A percentile compares a stretch with the other conserved stretches of the same genome.
Conservation (phyloP, 1,140 invertebrate genomes). For the Thrips palmi region DNA sequence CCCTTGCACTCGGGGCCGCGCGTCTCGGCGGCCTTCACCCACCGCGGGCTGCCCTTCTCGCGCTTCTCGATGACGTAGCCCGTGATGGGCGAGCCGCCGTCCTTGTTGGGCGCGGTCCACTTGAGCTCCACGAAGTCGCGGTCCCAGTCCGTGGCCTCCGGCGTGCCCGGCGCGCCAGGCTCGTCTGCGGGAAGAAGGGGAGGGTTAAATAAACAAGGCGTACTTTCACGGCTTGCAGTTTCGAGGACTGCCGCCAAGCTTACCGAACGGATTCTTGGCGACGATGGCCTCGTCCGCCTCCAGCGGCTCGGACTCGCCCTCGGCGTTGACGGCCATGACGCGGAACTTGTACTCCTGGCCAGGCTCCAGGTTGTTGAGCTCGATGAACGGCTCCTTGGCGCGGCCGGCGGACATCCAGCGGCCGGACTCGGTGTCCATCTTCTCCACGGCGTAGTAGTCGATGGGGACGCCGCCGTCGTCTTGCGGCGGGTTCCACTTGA, state of each 20-base stretch:
- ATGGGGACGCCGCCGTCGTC: conserved; percentile 85
- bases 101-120: conserved; percentile 74
- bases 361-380: conserved; percentile 66
- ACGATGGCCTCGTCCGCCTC: conserved; percentile 74
- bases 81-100: conserved; percentile 84
- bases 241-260: conserved; percentile 16
- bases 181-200: conserved; percentile 40
- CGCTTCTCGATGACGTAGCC: conserved; percentile 89
- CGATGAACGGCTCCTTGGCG: conserved; percentile 63
- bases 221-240: background rate
- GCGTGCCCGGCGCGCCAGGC: conserved; percentile 74
- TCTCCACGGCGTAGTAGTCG: conserved; percentile 83
- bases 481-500: conserved; percentile 85
- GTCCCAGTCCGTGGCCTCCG: conserved; percentile 84
- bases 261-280: conserved; percentile 95
- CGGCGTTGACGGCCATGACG: conserved; percentile 84
- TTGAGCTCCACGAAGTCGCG: conserved; percentile 83
- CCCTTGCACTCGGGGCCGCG: conserved; percentile 59
- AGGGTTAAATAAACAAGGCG: background rate
- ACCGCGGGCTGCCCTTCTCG: conserved; percentile 68
- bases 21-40: conserved; percentile 71
- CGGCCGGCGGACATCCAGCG: conserved; percentile 69
- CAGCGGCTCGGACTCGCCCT: conserved; percentile 86
- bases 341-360: conserved; percentile 95
- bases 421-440: conserved; percentile 63